Evolutionary conservation across 2,113 vertebrate genomes (phyloP), one percentile per base, ranked within the genome.

Genomic region (Picathartes gymnocephalus): DNA sequence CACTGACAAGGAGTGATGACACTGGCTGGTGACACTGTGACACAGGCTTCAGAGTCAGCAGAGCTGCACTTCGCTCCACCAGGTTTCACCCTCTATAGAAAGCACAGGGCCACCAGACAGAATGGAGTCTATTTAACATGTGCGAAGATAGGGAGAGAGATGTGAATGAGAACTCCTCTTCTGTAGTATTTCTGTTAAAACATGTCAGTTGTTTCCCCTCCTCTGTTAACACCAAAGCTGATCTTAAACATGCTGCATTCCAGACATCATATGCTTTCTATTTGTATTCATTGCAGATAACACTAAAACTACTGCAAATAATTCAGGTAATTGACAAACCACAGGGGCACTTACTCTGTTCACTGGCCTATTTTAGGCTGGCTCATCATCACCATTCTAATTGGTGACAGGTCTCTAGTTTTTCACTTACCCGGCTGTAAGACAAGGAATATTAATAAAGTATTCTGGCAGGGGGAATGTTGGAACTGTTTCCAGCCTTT

Each of bases 311-410:
- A 97, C 94, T n/a, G 95, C 94, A 94, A 97, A 98, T 98, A 98
- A 98, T 98, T 97, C 97, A 97, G 96, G 97, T 98, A 98, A 98
- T 97, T 98, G 98, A 96, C 96, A 97, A 98, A 97, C 97, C 97
- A 96, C 97, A 97, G 98, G 97, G 96, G 94, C 94, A 97, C 96
- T 98, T 97, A 96, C 91, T 91, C 88, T 95, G 95, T 95, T 98
- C 97, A 96, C 96, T 96, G 97, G 97, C 97, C 97, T 98, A 94
- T 97, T 98, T 98, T 97, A 93, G 96, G 94, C 89, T 97, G 96
- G 94, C 96, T 98, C 97, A 97, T 98, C 97, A 98, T 98, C 97
- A 95, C 94, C 81, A 70, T 92, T 96, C 94, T 98, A 98, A 98
- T 97, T 98, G 98, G 97, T 96, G 97, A 97, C 97, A 97, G 97